Conservation (phyloP, 1,140 invertebrate genomes). For the Periplaneta americana region DNA sequence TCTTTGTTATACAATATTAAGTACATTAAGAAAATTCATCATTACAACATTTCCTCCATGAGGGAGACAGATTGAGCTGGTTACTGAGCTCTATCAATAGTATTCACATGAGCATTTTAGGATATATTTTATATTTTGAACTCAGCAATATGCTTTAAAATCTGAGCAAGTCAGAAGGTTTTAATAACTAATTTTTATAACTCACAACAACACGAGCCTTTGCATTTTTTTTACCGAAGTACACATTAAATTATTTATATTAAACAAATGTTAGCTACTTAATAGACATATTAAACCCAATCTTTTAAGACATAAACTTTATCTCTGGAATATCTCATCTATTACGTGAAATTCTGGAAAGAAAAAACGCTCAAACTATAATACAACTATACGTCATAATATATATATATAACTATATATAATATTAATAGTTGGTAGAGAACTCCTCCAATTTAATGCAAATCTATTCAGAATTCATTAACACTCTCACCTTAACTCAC, state of each 20-base stretch:
- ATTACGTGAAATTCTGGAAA: background rate
- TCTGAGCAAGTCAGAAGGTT: background rate
- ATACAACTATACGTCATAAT: too few relatives aligned
- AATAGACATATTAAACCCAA: background rate
- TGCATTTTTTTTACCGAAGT: background rate
- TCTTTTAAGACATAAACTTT: background rate
- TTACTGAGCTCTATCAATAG: background rate
- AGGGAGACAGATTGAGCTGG: too few relatives aligned
- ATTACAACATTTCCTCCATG: too few relatives aligned
- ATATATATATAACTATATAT: too few relatives aligned
- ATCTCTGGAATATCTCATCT: background rate
- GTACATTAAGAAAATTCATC: too few relatives aligned
- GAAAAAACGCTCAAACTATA: too few relatives aligned
- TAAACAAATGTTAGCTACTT: background rate
- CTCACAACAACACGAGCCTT: background rate
- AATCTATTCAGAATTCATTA: too few relatives aligned
- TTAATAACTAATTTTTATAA: background rate
- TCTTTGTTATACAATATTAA: too few relatives aligned
- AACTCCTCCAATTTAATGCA: too few relatives aligned
- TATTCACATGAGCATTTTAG: background rate
- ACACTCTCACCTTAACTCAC: too few relatives aligned
- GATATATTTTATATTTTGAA: background rate
- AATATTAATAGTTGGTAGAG: too few relatives aligned
- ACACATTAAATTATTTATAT: background rate
- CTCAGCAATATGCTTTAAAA: background rate